Base-by-base conservation (phyloP, 2,888 invertebrate species). In the Sepioteuthis lessoniana region DNA sequence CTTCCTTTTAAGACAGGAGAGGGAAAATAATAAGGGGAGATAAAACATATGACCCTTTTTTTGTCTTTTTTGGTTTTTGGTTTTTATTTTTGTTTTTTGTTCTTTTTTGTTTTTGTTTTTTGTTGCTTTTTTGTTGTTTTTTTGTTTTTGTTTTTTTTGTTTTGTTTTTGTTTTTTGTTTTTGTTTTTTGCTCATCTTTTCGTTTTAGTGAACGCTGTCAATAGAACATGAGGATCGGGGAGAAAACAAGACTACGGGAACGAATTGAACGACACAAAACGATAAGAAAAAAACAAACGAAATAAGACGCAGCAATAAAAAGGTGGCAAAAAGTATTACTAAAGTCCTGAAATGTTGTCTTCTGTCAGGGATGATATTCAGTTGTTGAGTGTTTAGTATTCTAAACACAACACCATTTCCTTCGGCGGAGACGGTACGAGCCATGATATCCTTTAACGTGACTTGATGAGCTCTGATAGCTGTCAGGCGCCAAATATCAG, bases 381-480 rank as follows among this genome's bases (percentile, higher is more conserved):
- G n/a, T 76, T 55, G 55, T 55, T 76, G 76, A n/a, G 76, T 76
- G n/a, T 76, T 76, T 76, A 76, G 76, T 76, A 76, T 76, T 76
- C 76, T n/a, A n/a, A n/a, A n/a, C 76, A 76, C 76, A 76, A 76
- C n/a, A 19, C 76, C n/a, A 13, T 55, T n/a, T 35, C n/a, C 76
- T 3, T n/a, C 76, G 13, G n/a, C 35, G 76, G 76, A 76, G 76
- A 76, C 76, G 76, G 76, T 76, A 13, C 76, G 76, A 76, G 76
- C 76, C 16, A 76, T 35, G 76, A 35, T 76, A 35, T n/a, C n/a
- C 76, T 16, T 76, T 76, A 5, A 16, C n/a, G n/a, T n/a, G 25
- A 13, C n/a, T n/a, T 35, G 76, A 35, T 4, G 76, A 19, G 76
- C n/a, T 35, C 16, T 2, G 76, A 16, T n/a, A n/a, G 16, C 31